These are phyloP conservation scores for Cyprinodon tularosa DNA, from an alignment of 2,113 vertebrate species.

Conservation along the genomic window DNA sequence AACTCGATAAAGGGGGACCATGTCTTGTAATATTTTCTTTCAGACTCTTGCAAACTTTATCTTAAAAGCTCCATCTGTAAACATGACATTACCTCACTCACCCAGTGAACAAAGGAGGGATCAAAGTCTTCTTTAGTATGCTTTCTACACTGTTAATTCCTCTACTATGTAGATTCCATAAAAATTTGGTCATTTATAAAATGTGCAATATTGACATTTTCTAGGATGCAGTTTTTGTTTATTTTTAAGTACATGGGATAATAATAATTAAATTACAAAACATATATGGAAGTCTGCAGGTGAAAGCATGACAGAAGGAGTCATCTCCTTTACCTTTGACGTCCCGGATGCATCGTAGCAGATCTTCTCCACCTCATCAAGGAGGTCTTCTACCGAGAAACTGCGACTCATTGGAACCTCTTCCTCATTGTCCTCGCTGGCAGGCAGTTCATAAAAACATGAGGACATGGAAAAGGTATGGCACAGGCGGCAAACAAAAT, in stretches of 20 bases:
- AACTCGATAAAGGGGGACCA: too few relatives aligned
- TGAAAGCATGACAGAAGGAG: not conserved
- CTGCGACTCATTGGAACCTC: constrained; percentile 77
- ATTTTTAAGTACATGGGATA: not conserved
- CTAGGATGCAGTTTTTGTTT: not conserved
- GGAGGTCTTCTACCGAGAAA: constrained; percentile 83
- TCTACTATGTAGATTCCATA: not conserved
- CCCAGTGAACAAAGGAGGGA: too few relatives aligned
- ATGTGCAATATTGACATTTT: not conserved
- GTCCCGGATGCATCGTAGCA: constrained; percentile 74
- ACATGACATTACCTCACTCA: too few relatives aligned
- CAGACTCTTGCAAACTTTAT: too few relatives aligned
- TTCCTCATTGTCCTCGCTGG: constrained; percentile 66
- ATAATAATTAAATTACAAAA: not conserved
- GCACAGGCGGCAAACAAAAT: not conserved
- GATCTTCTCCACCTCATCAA: constrained; percentile 83
- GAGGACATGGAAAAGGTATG: not conserved
- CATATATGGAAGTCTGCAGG: too few relatives aligned
- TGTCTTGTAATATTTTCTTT: too few relatives aligned
- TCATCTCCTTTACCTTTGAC: constrained; percentile 69
- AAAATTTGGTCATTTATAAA: not conserved
- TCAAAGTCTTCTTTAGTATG: too few relatives aligned
- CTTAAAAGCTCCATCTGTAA: too few relatives aligned
- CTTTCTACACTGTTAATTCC: too few relatives aligned
- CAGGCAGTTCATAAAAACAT: constrained; percentile 39